Conservation (phyloP, 2,888 invertebrate genomes). For the Trissolcus brochymenae region DNA sequence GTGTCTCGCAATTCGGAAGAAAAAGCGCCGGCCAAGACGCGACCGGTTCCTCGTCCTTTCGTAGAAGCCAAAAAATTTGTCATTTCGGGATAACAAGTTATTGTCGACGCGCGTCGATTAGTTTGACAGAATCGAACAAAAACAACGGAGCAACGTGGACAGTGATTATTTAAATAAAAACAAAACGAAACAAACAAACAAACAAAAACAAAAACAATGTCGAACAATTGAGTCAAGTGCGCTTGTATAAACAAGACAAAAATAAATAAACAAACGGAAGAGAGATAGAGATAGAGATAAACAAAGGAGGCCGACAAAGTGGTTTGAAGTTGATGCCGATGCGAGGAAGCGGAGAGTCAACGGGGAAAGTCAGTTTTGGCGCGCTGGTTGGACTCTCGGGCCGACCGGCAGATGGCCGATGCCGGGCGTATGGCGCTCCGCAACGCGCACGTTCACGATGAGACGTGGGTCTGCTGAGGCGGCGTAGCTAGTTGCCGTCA, state of each 20-base stretch:
- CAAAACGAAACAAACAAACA: too few species aligned
- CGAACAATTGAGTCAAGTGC: too few species aligned
- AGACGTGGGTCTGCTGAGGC: slow-evolving; percentile 59
- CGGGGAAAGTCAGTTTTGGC: slow-evolving; percentile 68
- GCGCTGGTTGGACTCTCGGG: slow-evolving; percentile 67
- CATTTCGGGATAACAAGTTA: not conserved
- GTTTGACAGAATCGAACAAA: not conserved
- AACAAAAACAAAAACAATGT: too few species aligned
- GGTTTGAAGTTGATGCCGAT: not conserved
- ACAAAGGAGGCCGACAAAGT: not conserved
- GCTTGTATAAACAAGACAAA: not conserved
- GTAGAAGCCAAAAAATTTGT: slow-evolving; percentile 12
- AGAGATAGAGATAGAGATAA: too few species aligned
- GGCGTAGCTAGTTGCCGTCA: slow-evolving; percentile 63
- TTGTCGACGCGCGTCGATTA: not conserved
- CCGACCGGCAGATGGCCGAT: slow-evolving; percentile 74
- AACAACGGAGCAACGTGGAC: not conserved
- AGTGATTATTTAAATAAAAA: not conserved
- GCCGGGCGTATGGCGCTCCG: slow-evolving; percentile 64
- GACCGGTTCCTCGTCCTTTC: slow-evolving; percentile 24
- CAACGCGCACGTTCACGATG: slow-evolving; percentile 51
- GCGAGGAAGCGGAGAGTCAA: slow-evolving; percentile 2
- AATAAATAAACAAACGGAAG: not conserved
- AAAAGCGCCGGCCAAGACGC: slow-evolving; percentile 15
- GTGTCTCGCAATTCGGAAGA: slow-evolving; percentile 21